Evolutionary conservation across 2,888 invertebrate species (phyloP).

Genomic region (Ditula angustiorana): DNA sequence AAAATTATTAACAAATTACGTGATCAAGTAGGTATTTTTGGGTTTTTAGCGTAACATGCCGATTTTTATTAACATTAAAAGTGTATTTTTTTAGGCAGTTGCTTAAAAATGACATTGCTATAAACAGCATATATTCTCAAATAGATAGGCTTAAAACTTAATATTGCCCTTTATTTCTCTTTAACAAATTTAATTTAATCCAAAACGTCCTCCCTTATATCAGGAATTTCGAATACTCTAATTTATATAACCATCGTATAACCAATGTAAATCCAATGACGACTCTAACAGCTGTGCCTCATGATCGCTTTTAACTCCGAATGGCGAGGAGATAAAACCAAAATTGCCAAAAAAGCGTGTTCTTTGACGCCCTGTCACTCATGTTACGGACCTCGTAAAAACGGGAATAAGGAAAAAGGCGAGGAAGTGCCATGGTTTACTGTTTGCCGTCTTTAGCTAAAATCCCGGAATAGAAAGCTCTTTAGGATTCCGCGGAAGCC

Average conservation of each 20-base stretch:
- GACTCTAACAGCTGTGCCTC: background rate
- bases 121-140: no score
- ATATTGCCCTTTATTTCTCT: no score
- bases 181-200: no score
- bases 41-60: no score
- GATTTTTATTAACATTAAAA: no score
- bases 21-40: no score
- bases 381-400: conserved; percentile 30
- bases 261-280: background rate
- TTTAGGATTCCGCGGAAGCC: background rate
- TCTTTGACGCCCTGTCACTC: conserved; percentile 32
- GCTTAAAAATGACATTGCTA: no score
- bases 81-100: no score
- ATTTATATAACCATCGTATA: background rate
- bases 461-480: background rate
- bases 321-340: conserved; percentile 3
- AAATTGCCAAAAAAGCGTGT: conserved; percentile 26
- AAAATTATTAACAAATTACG: no score
- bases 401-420: conserved; percentile 1
- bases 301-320: conserved; percentile 2
- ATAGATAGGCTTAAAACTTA: no score
- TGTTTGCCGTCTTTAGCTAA: background rate
- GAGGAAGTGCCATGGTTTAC: background rate
- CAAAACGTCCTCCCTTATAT: no score
- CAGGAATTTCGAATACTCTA: background rate